Evolutionary conservation across 2,797 vertebrate genomes (phyloP).

Genomic region (Lutjanus campechanus): DNA sequence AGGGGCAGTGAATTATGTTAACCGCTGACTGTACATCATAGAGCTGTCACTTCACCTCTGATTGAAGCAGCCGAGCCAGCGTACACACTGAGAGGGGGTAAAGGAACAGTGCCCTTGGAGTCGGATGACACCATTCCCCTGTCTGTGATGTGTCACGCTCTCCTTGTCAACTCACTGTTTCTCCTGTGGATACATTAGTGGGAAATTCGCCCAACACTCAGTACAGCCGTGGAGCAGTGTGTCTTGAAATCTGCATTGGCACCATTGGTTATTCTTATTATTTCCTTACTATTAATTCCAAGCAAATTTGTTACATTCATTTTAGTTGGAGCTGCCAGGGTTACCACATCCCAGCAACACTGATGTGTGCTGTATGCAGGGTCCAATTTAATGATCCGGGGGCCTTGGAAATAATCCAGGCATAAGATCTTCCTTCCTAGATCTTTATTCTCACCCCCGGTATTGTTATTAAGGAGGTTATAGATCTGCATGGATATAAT

Average conservation of each 20-base stretch:
- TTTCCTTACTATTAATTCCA: neutral
- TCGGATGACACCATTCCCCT: conserved; percentile 51
- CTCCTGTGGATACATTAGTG: conserved; percentile 2
- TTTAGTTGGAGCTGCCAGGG: neutral
- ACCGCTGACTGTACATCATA: conserved; percentile 36
- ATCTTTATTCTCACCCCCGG: neutral
- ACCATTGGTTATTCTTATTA: neutral
- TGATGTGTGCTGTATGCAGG: neutral
- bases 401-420: neutral
- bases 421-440: no score
- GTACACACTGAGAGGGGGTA: conserved; percentile 38
- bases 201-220: neutral
- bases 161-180: conserved; percentile 30
- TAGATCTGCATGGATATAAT: no score
- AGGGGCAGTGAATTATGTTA: conserved; percentile 35
- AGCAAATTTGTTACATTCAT: neutral
- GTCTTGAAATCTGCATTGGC: neutral
- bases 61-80: conserved; percentile 18
- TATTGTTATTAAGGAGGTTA: neutral
- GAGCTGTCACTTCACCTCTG: conserved; percentile 62
- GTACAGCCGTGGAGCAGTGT: neutral
- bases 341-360: neutral
- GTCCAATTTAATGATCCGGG: neutral
- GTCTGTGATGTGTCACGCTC: conserved; percentile 44
- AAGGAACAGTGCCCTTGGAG: conserved; percentile 51